Evolutionary conservation across 2,797 vertebrate genomes (phyloP).

Genomic region (Xyrichtys novacula): DNA sequence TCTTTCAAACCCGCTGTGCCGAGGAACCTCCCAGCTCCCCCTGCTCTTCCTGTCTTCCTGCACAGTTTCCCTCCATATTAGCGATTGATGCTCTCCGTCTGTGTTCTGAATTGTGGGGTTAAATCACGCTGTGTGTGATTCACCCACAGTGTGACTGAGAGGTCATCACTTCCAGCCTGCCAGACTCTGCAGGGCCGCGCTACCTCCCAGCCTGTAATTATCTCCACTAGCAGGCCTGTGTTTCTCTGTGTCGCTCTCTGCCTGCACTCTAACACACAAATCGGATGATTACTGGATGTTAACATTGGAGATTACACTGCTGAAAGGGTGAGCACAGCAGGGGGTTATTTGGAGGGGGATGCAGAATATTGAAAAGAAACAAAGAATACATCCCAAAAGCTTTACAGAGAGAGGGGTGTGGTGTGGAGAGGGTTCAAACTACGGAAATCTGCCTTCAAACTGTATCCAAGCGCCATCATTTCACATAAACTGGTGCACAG

Average conservation of each 20-base stretch:
- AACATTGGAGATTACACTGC: conserved; percentile 70
- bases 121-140: conserved; percentile 55
- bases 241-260: conserved; percentile 39
- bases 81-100: conserved; percentile 41
- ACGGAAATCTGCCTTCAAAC: conserved; percentile 18
- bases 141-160: conserved; percentile 56
- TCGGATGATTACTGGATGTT: conserved; percentile 78
- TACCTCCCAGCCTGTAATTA: conserved; percentile 73
- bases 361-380: conserved; percentile 24
- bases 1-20: conserved; percentile 44
- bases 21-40: conserved; percentile 23
- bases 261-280: conserved; percentile 62
- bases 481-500: background rate
- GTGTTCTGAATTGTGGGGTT: conserved; percentile 32
- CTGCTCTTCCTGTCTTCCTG: conserved; percentile 17
- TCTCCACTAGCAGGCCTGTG: conserved; percentile 55
- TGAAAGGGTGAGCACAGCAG: conserved; percentile 64
- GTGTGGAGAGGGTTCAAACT: conserved; percentile 1
- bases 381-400: conserved; percentile 8
- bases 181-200: conserved; percentile 54
- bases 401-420: conserved; percentile 2
- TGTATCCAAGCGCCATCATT: conserved; percentile 8
- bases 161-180: conserved; percentile 71
- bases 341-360: conserved; percentile 28
- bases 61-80: conserved; percentile 20